A percentile compares a stretch with the other conserved stretches of the same genome.
Conservation (phyloP, 2,888 invertebrate genomes). For the Endomychus coccineus region DNA sequence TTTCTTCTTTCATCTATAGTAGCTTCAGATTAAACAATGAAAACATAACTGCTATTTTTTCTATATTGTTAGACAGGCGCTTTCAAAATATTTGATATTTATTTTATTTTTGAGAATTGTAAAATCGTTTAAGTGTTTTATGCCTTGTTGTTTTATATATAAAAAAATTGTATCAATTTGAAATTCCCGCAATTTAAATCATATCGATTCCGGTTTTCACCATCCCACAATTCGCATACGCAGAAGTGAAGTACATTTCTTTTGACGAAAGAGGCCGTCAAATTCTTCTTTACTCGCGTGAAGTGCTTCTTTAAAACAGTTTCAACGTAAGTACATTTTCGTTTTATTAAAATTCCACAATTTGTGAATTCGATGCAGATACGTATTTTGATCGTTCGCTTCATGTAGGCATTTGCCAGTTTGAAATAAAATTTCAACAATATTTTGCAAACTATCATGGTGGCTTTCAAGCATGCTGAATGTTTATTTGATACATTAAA, state of each 20-base stretch:
- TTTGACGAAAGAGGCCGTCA: slow-evolving; percentile 24
- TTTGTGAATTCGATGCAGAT: not conserved
- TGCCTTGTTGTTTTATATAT: not conserved
- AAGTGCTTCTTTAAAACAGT: slow-evolving; percentile 44
- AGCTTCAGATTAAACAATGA: too few relatives aligned
- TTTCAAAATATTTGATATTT: slow-evolving; percentile 12
- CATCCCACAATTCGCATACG: slow-evolving; percentile 28
- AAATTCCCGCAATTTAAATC: slow-evolving; percentile 32
- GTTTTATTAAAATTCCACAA: not conserved
- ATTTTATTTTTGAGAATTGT: slow-evolving; percentile 12
- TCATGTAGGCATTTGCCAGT: too few relatives aligned
- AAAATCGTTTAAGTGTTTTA: slow-evolving; percentile 9
- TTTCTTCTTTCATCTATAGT: too few relatives aligned
- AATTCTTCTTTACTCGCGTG: slow-evolving; percentile 38
- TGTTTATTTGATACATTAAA: too few relatives aligned
- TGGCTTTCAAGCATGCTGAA: too few relatives aligned
- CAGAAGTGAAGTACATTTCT: slow-evolving; percentile 23
- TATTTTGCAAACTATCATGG: too few relatives aligned
- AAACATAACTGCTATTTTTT: too few relatives aligned
- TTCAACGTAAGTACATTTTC: slow-evolving; percentile 39
- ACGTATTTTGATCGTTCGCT: too few relatives aligned
- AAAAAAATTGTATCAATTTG: slow-evolving; percentile 23
- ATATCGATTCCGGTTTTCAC: slow-evolving; percentile 37
- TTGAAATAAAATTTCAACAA: too few relatives aligned
- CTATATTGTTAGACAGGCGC: too few relatives aligned